These are phyloP conservation scores for Trypoxylon attenuatum DNA, from an alignment of 2,888 invertebrate genomes.

Conservation along the genomic window DNA sequence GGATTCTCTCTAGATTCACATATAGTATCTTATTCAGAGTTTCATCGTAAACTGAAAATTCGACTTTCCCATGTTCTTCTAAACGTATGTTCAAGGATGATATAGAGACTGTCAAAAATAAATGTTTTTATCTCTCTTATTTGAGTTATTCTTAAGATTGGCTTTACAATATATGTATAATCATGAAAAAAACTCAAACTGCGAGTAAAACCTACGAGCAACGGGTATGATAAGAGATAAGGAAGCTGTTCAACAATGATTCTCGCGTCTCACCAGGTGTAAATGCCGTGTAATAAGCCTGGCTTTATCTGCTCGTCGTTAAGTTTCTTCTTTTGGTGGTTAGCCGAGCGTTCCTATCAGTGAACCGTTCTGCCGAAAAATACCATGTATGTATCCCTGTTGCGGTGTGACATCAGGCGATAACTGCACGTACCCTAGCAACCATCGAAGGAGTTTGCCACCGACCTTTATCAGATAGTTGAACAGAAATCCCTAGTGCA, in stretches of 20 bases:
- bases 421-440: no score
- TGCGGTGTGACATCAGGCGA: not conserved
- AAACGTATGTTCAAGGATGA: no score
- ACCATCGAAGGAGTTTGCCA: no score
- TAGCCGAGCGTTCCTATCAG: not conserved
- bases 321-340: not conserved
- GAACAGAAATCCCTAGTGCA: not conserved
- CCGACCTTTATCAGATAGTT: not conserved
- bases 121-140: no score
- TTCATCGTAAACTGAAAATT: no score
- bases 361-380: not conserved
- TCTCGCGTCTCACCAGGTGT: constrained; percentile 28
- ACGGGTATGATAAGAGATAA: constrained; percentile 44
- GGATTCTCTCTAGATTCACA: no score
- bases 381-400: not conserved
- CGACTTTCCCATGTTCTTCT: no score
- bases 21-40: no score
- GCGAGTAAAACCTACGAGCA: constrained; percentile 4
- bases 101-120: no score
- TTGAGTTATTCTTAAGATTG: constrained; percentile 23
- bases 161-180: no score
- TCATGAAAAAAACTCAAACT: no score
- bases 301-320: constrained; percentile 22
- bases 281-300: constrained; percentile 36
- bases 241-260: constrained; percentile 23